Base-by-base conservation (phyloP, 2,888 invertebrate genomes). In the Idaea biselata region DNA sequence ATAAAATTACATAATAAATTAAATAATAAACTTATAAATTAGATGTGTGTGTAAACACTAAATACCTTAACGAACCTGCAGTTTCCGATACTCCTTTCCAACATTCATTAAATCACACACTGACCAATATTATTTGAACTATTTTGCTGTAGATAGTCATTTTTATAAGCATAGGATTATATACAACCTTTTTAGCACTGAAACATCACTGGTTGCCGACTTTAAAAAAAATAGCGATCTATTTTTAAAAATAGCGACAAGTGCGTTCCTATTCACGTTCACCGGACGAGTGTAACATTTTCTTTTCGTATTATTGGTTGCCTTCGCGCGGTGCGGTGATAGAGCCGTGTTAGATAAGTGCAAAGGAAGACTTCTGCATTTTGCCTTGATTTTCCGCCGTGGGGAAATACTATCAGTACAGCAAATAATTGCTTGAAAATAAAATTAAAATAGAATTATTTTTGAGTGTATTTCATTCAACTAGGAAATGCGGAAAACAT, bases 81-180 rank as follows among this genome's bases (percentile, higher is more conserved):
- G 70, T 44, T 44, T 71, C 63, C 63, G 61, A 64, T 68, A 71
- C 67, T 75, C 72, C 69, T 70, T 70, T 67, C 59, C 66, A 69
- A 68, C 69, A 66, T 62, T 68, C 71, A 70, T 44, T 44, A 44
- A 44, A 44, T 88, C 78, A 91, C 74, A 91, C 90, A 87, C 92
- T 86, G 64, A 92, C 83, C 71, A 93, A 81, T 73, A 93, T 91
- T 62, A 92, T 93, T 76, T 93, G 92, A 66, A 93, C 92, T 63
- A 93, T 85, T 86, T 91, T 93, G 75, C 92, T 90, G 80, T 92
- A 92, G 69, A 93, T 87, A 16, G 92, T 92, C 92, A 93, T 93
- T 76, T 79, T 88, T 63, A 63, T 66, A 66, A 18, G 17, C 58
- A 63, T 60, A 66, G 66, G 14, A 44, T 44, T 44, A 44, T 1